These are phyloP conservation scores for Galerucella nymphaeae DNA, from an alignment of 2,888 invertebrate genomes.

Conservation along the genomic window DNA sequence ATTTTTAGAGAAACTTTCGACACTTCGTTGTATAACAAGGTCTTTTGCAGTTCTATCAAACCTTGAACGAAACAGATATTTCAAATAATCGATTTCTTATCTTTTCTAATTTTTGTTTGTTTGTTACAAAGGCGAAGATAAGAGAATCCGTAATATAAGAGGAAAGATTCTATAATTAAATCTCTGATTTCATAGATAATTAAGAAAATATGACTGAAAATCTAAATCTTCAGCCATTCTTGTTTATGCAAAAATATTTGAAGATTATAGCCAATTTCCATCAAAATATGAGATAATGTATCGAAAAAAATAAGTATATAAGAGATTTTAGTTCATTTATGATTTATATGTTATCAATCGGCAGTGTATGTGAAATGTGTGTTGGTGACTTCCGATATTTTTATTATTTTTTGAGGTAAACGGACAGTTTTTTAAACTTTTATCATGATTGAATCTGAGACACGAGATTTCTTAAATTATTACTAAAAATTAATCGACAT, in stretches of 20 bases:
- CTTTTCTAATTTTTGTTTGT: neutral
- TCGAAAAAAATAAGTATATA: slow-evolving; percentile 3
- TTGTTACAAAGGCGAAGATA: neutral
- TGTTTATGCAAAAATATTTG: slow-evolving; percentile 7
- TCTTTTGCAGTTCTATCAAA: neutral
- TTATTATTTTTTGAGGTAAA: neutral
- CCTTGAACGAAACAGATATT: neutral
- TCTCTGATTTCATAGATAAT: slow-evolving; percentile 1
- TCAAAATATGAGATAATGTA: slow-evolving; percentile 6
- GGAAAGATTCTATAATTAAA: neutral
- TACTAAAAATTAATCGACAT: no score
- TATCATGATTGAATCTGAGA: no score
- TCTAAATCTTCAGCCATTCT: neutral
- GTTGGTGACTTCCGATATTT: neutral
- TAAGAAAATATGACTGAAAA: neutral
- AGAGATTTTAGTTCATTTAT: slow-evolving; percentile 4
- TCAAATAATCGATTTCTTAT: neutral
- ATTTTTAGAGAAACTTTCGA: no score
- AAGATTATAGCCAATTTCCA: slow-evolving; percentile 11
- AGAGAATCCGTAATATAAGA: neutral
- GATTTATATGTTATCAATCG: neutral
- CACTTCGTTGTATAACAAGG: no score
- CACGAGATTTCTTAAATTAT: no score
- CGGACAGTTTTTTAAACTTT: no score
- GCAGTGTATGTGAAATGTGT: slow-evolving; percentile 1